Percentiles rank a stretch among this genome's conserved stretches.
phyloP scores from a whole-genome alignment of 2,113 vertebrate species.

The Myiopsitta monachus region DNA sequence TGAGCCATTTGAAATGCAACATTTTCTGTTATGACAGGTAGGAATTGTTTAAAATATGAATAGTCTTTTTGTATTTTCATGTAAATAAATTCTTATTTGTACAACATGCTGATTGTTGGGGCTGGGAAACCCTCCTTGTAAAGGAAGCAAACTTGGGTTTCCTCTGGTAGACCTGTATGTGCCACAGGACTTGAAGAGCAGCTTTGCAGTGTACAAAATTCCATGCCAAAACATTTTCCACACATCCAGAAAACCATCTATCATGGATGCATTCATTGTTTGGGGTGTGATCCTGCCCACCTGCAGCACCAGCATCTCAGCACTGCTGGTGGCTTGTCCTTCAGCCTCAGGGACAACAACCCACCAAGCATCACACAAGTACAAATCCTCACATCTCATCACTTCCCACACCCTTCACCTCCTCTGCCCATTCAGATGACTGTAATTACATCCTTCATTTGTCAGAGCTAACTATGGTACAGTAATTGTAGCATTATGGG shows the following conservation, averaged over 20 bases:
- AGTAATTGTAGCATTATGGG: accelerated
- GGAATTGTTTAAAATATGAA: not conserved
- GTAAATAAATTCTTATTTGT: not conserved
- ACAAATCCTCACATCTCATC: not conserved
- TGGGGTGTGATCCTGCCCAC: not conserved
- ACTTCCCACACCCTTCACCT: not conserved
- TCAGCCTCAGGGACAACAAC: not conserved
- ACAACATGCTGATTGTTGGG: not conserved
- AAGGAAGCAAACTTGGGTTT: not conserved
- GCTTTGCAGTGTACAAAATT: not conserved
- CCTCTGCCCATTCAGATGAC: not conserved
- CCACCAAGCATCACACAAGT: accelerated
- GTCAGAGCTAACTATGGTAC: not conserved
- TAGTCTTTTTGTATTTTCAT: not conserved
- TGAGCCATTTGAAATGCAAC: not conserved
- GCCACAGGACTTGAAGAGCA: not conserved
- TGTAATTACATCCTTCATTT: not conserved
- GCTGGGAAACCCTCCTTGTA: not conserved
- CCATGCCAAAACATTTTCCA: not conserved
- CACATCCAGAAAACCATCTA: not conserved
- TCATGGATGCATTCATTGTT: not conserved
- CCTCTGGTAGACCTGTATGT: not conserved
- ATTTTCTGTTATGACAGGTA: not conserved
- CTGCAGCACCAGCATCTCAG: not conserved
- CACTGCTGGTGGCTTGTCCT: not conserved